Percentiles rank a stretch among this genome's conserved stretches.
These are phyloP conservation scores for Teleogryllus oceanicus DNA, from an alignment of 2,888 invertebrate species.

Conservation along the genomic window DNA sequence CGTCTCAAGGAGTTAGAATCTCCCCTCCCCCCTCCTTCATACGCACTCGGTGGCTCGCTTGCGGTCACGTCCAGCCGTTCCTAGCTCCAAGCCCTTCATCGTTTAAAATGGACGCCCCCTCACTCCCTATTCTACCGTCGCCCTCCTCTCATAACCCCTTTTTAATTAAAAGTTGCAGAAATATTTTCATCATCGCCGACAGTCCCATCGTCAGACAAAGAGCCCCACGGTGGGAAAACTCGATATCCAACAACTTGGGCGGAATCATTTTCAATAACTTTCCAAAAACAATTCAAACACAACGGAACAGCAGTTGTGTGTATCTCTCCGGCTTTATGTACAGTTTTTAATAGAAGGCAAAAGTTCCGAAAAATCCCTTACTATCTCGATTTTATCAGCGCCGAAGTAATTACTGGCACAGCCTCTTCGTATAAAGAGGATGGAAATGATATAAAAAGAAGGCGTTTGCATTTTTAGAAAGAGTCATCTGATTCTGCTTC, in stretches of 20 bases:
- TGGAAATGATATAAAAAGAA: too few relatives aligned
- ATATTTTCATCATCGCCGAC: not conserved
- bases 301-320: not conserved
- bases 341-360: slow-evolving; percentile 1
- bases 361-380: not conserved
- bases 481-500: too few relatives aligned
- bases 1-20: too few relatives aligned
- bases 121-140: not conserved
- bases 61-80: too few relatives aligned
- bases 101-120: not conserved
- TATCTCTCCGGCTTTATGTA: not conserved
- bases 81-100: too few relatives aligned
- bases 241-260: not conserved
- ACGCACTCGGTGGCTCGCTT: too few relatives aligned
- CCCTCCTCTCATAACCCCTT: not conserved
- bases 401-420: not conserved
- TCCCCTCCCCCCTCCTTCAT: too few relatives aligned
- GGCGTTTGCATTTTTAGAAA: too few relatives aligned
- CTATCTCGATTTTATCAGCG: not conserved
- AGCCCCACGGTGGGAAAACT: not conserved
- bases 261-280: slow-evolving; percentile 18
- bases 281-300: slow-evolving; percentile 6
- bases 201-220: not conserved
- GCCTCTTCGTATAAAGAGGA: not conserved
- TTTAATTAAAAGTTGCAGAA: slow-evolving; percentile 18